phyloP scores from a whole-genome alignment of 92 coral and sea anemone species.

The Epizoanthus ramosus region DNA sequence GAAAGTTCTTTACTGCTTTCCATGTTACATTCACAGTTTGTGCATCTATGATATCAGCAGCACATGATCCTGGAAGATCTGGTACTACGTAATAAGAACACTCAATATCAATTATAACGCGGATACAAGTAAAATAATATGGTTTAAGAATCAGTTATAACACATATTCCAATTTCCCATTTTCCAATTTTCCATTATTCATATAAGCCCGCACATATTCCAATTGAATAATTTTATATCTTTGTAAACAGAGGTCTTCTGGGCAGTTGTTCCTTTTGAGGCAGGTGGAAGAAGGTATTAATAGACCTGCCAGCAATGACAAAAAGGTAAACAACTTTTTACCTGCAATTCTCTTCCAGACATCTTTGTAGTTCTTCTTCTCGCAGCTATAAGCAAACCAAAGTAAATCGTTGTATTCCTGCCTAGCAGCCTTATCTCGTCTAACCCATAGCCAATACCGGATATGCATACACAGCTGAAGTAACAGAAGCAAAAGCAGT shows the following conservation, averaged over 20 bases:
- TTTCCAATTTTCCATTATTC: no score
- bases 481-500: neutral
- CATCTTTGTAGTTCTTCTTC: neutral
- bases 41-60: neutral
- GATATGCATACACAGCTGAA: neutral
- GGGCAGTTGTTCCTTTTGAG: no score
- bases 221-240: no score
- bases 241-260: no score
- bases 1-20: neutral
- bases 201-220: no score
- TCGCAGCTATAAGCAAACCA: conserved; percentile 30
- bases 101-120: neutral
- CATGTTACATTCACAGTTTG: neutral
- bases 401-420: neutral
- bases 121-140: neutral
- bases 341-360: conserved; percentile 19
- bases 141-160: neutral
- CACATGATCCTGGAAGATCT: conserved; percentile 10
- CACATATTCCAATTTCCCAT: no score
- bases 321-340: neutral
- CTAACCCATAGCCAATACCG: conserved; percentile 23
- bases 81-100: neutral
- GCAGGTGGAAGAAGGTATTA: no score
- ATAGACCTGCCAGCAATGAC: neutral
- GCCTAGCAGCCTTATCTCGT: neutral